Evolutionary conservation across 2,797 vertebrate genomes (phyloP), one percentile per base, ranked within the genome.

Genomic region (Etheostoma perlongum): DNA sequence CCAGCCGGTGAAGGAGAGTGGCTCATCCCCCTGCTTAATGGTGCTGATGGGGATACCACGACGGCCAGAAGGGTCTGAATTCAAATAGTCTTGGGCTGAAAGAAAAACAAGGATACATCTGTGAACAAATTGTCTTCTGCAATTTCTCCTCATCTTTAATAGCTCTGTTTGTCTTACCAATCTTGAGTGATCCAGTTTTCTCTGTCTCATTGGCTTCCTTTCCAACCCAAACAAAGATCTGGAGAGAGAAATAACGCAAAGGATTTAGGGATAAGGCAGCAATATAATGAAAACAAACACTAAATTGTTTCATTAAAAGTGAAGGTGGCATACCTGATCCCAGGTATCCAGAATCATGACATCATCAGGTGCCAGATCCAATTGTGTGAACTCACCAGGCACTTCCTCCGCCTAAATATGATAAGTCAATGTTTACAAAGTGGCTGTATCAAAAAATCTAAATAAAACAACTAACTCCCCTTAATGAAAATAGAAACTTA

Each of bases 161-260:
- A 16, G 3, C 11, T 44, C 2, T 18, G 19, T 85, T 70, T 54
- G n/a, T 63, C 84, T 81, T 78, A 95, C 95, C 94, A 55, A 95
- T 95, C 70, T 91, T 86, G 2, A 2, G 1, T 13, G 93, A 72
- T 75, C 90, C 94, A 1, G 36, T 63, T 80, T 74, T 94, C 89
- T 96, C 95, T 0, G 52, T 57, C 7, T 95, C 89, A 11, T 95
- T 96, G 48, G 95, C 93, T 0, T 95, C 93, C 0, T 89, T 90
- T 82, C 95, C 95, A 23, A 95, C 67, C 95, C 95, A 96, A 76
- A 95, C 14, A 40, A 90, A 95, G 68, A 96, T 44, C 95, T 96
- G 71, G 15, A 44, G 44, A 52, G 33, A 27, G 49, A 74, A 59
- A 74, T 4, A 42, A 67, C 2, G 42, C 23, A 30, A 54, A 47